phyloP scores from a whole-genome alignment of 2,888 invertebrate species.

The Ephialtes manifestator region DNA sequence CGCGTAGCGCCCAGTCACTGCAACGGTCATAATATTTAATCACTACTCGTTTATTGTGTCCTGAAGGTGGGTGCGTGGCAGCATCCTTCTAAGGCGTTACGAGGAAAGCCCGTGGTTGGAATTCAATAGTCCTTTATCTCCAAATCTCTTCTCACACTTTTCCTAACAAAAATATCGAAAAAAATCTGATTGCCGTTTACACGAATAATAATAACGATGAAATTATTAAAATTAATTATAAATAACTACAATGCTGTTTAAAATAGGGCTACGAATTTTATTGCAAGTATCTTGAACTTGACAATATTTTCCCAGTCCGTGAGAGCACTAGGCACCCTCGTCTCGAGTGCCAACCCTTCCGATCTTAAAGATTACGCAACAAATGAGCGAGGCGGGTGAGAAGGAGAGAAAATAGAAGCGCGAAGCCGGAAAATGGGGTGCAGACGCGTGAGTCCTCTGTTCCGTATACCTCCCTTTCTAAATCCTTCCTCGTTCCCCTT shows the following conservation, averaged over 20 bases:
- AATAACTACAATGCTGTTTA: background rate
- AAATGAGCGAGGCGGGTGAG: constrained; percentile 78
- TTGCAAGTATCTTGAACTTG: constrained; percentile 48
- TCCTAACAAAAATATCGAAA: background rate
- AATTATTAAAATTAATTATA: background rate
- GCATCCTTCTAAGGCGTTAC: constrained; percentile 72
- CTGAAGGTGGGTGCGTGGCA: constrained; percentile 70
- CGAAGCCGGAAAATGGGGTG: constrained; percentile 84
- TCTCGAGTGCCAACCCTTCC: constrained; percentile 81
- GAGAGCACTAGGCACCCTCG: constrained; percentile 66
- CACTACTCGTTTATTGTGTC: constrained; percentile 83
- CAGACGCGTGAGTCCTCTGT: constrained; percentile 78
- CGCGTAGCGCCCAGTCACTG: constrained; percentile 75
- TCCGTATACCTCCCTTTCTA: constrained; percentile 61
- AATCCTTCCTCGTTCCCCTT: constrained; percentile 58
- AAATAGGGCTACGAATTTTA: background rate
- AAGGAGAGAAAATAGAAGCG: constrained; percentile 73
- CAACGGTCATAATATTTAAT: constrained; percentile 86
- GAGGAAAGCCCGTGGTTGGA: constrained; percentile 66
- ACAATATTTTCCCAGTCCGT: constrained; percentile 79
- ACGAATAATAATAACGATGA: background rate
- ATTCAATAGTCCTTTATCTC: constrained; percentile 77
- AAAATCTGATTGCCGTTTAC: background rate
- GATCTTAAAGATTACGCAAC: constrained; percentile 86
- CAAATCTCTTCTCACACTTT: background rate